Evolutionary conservation across 2,888 invertebrate species (phyloP), one percentile per base, ranked within the genome.

Genomic region (Microctonus hyperodae): DNA sequence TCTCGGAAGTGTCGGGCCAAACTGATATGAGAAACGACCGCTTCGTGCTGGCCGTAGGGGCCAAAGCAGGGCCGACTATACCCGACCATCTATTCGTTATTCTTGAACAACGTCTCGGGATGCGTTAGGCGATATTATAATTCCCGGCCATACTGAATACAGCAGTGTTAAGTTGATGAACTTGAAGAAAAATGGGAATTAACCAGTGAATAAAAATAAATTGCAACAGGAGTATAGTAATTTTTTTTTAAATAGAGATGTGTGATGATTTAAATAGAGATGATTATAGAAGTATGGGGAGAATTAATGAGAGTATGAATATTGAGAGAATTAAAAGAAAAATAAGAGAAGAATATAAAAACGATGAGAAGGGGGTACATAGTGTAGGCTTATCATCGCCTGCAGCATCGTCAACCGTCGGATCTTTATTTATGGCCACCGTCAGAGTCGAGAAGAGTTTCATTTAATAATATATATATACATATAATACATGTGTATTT

Each of bases 21-120:
- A 83, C 83, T 81, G 82, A 81, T 82, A 83, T 83, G 83, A 83
- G 83, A 82, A 81, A 83, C 78, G 81, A 82, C 73, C 78, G 76
- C 74, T 81, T 76, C 83, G 83, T 84, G 83, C 79, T 79, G 78
- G 76, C 82, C 81, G 79, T 78, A 74, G 80, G 83, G 83, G 76
- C 77, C 75, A 76, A 76, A 77, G 76, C 75, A 70, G 68, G 69
- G 13, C 64, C 68, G 74, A 75, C 76, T 74, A 77, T 28, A 7
- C 70, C 23, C 33, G 28, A 31, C 58, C 6, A 48, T 53, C 51
- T 79, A 80, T 81, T 78, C 78, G 81, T 79, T 80, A 81, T 75
- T 74, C 74, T 76, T 65, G 74, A 78, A 73, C 76, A 78, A 79
- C 76, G 76, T 76, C 76, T 73, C 67, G 44, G 68, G 73, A 73